Evolutionary conservation across 2,888 invertebrate species (phyloP), one percentile per base, ranked within the genome.

Genomic region (Allophyes oxyacanthae): DNA sequence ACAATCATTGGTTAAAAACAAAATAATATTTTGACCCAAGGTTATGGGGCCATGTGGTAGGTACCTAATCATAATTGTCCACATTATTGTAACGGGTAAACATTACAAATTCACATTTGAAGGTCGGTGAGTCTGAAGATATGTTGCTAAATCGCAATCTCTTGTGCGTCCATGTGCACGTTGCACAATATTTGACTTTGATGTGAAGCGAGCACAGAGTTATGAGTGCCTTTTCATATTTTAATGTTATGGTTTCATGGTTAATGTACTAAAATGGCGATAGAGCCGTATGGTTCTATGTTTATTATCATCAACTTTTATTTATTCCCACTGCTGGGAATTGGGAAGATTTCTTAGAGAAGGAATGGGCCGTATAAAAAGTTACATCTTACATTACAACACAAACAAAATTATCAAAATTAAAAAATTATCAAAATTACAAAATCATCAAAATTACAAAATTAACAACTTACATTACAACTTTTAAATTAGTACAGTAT

Each of bases 71-170:
- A 40, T 53, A 61, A 67, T 43, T 62, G 55, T 66, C 59, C 41
- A 64, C 37, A 56, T 61, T 54, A 69, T 53, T 68, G 49, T 76
- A 78, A 61, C 57, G 45, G 48, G 73, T 67, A 77, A 79, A 77
- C 56, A 78, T 79, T 81, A 79, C 65, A 72, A 51, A 71, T 45
- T n/a, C n/a, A n/a, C n/a, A 61, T 55, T 37, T 60, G 77, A 81
- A 80, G 84, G 82, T 64, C 78, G 79, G 78, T 44, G 7, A 9
- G 54, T 85, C 85, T 71, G 75, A 75, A 81, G 86, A 86, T 79
- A 79, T 71, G 72, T 88, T 85, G 82, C 84, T 58, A 83, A 83
- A 84, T 74, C 57, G 56, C 79, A 73, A 84, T 84, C 84, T 84
- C 88, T 83, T 88, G 77, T 74, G 68, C 70, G 78, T 76, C 67